phyloP scores from a whole-genome alignment of 2,888 invertebrate genomes.

The Therioaphis trifolii region DNA sequence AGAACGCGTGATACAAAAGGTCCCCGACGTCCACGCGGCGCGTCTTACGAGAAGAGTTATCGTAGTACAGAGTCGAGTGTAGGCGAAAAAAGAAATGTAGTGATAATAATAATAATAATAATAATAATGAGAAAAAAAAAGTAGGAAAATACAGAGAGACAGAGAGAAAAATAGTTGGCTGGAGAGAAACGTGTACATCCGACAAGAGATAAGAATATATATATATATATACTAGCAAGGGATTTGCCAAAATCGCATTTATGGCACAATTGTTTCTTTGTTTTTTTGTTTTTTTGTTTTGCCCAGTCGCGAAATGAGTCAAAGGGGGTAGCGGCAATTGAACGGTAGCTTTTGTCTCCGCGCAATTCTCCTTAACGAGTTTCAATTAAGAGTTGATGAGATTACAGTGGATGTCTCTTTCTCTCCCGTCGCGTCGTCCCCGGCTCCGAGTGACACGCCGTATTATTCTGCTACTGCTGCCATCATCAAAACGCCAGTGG shows the following conservation, averaged over 20 bases:
- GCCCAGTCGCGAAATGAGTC: background rate
- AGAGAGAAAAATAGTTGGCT: background rate
- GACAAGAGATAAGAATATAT: background rate
- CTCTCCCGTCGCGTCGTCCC: background rate
- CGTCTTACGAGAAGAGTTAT: background rate
- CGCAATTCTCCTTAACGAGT: constrained; percentile 38
- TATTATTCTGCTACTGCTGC: background rate
- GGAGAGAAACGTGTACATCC: background rate
- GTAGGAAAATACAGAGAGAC: background rate
- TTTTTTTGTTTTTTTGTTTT: background rate
- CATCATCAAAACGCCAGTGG: background rate
- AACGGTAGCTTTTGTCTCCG: constrained; percentile 31
- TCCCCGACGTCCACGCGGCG: background rate
- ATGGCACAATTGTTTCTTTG: constrained; percentile 23
- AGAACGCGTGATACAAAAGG: background rate
- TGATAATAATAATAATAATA: background rate
- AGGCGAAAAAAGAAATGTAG: background rate
- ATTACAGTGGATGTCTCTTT: constrained; percentile 30
- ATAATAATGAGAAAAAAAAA: background rate
- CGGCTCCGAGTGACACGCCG: no score
- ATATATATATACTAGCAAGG: background rate
- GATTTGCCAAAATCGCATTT: constrained; percentile 20
- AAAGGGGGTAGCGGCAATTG: background rate
- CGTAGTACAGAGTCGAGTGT: background rate
- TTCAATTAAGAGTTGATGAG: constrained; percentile 48